A percentile compares a stretch with the other conserved stretches of the same genome.
Evolutionary conservation across 2,113 vertebrate genomes (phyloP).

Genomic region (Copsychus sechellarum): DNA sequence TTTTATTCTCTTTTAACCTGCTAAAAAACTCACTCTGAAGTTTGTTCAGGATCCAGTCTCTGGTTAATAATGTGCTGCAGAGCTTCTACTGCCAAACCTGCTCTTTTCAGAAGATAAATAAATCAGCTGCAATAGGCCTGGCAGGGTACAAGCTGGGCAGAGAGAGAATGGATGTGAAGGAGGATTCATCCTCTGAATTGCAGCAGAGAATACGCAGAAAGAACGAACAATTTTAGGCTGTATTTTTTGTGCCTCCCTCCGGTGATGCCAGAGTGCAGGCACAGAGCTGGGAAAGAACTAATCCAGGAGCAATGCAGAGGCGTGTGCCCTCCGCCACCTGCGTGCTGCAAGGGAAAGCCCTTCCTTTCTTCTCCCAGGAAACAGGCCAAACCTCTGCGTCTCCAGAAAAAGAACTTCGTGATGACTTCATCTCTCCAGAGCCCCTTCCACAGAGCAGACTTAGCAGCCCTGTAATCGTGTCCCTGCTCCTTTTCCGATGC

Average conservation of each 20-base stretch:
- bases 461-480: constrained; percentile 9
- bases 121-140: not conserved
- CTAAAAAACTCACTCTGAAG: not conserved
- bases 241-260: not conserved
- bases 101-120: not conserved
- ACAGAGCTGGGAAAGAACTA: not conserved
- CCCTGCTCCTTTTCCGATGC: not conserved
- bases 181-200: not conserved
- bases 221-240: not conserved
- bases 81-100: not conserved
- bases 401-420: not conserved
- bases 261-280: not conserved
- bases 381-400: not conserved
- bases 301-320: not conserved
- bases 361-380: not conserved
- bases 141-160: not conserved
- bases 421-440: constrained; percentile 30
- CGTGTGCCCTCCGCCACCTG: not conserved
- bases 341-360: not conserved
- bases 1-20: not conserved
- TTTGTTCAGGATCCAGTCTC: not conserved
- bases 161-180: not conserved
- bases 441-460: not conserved
- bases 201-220: not conserved
- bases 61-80: not conserved